phyloP scores from a whole-genome alignment of 2,888 invertebrate genomes.

The Cyclophora punctaria region DNA sequence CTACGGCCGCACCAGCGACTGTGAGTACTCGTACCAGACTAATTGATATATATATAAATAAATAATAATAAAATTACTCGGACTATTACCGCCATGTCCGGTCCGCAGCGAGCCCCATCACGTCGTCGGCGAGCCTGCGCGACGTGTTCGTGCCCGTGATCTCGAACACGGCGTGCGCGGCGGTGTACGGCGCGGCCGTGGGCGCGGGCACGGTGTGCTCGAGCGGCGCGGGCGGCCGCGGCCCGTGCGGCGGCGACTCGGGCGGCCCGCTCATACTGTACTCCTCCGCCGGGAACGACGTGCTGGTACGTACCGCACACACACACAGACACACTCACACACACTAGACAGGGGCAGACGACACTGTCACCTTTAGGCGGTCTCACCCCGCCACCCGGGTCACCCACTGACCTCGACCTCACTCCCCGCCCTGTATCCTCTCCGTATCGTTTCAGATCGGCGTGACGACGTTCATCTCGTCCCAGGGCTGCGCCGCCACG shows the following conservation, averaged over 20 bases:
- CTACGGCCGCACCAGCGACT: conserved; percentile 30
- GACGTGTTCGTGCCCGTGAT: conserved; percentile 41
- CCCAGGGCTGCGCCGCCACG: conserved; percentile 10
- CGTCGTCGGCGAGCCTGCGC: conserved; percentile 31
- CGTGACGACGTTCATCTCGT: neutral
- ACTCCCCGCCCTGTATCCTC: no score
- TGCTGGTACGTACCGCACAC: conserved; percentile 10
- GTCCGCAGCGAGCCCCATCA: conserved; percentile 18
- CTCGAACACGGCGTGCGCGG: conserved; percentile 17
- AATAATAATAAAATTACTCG: no score
- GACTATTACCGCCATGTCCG: neutral
- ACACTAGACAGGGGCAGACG: no score
- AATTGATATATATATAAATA: neutral
- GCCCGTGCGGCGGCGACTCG: conserved; percentile 33
- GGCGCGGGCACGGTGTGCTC: conserved; percentile 19
- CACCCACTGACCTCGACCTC: no score
- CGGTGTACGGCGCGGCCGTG: neutral
- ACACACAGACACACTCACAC: neutral
- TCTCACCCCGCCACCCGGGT: no score
- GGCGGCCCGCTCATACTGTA: conserved; percentile 29
- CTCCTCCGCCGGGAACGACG: conserved; percentile 1
- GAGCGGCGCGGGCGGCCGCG: conserved; percentile 17
- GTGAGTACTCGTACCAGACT: conserved; percentile 17
- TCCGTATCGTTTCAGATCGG: neutral
- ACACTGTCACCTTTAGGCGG: no score